These are phyloP conservation scores for Chymomyza costata DNA, from an alignment of 1,140 invertebrate species.

Conservation along the genomic window DNA sequence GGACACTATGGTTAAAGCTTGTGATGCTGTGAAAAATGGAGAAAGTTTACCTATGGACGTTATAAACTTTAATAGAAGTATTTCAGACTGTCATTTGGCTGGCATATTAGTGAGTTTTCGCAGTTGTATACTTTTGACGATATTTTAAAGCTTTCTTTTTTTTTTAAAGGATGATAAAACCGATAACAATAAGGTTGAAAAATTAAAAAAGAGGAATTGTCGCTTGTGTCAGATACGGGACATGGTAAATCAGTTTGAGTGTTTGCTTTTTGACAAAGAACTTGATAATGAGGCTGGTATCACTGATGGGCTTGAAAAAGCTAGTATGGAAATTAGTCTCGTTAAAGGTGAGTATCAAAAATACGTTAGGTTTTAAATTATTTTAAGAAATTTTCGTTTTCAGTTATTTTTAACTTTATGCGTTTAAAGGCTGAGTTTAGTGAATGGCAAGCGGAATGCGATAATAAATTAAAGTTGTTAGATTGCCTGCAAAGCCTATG, in stretches of 20 bases:
- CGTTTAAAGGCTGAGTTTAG: slow-evolving; percentile 21
- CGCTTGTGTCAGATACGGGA: slow-evolving; percentile 76
- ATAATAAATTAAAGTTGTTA: slow-evolving; percentile 78
- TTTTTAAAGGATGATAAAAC: slow-evolving; percentile 30
- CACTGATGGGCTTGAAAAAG: slow-evolving; percentile 76
- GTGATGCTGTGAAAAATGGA: slow-evolving; percentile 21
- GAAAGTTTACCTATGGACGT: slow-evolving; percentile 9
- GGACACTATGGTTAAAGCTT: slow-evolving; percentile 22
- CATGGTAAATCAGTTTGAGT: slow-evolving; percentile 78
- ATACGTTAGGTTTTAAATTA: background rate
- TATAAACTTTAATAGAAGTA: slow-evolving; percentile 76
- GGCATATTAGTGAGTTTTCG: slow-evolving; percentile 58
- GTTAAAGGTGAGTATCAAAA: slow-evolving; percentile 38
- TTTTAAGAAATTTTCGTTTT: background rate
- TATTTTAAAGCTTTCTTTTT: background rate
- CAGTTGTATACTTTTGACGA: background rate
- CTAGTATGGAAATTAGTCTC: slow-evolving; percentile 55
- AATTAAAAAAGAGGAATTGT: slow-evolving; percentile 33
- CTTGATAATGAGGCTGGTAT: slow-evolving; percentile 60
- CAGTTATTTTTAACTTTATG: slow-evolving; percentile 49
- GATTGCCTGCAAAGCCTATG: slow-evolving; percentile 83
- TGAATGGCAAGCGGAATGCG: slow-evolving; percentile 31
- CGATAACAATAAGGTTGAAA: background rate
- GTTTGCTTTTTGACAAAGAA: slow-evolving; percentile 75
- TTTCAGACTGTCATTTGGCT: slow-evolving; percentile 82